Conservation (phyloP, 2,888 invertebrate genomes). For the Dilophus febrilis region DNA sequence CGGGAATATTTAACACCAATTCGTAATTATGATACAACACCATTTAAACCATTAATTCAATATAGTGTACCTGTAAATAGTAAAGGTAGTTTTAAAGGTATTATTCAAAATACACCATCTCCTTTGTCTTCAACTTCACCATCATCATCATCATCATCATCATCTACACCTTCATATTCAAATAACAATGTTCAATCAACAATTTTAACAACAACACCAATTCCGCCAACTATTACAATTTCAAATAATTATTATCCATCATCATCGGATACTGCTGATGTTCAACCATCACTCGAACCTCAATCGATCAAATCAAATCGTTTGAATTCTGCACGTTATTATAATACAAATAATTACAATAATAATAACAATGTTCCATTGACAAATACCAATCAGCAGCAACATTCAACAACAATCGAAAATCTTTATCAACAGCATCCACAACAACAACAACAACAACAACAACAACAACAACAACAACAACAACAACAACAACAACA, state of each 20-base stretch:
- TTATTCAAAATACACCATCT: slow-evolving; percentile 8
- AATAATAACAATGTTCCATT: slow-evolving; percentile 8
- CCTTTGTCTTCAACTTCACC: slow-evolving; percentile 30
- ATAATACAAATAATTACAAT: background rate
- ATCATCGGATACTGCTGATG: background rate
- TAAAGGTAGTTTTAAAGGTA: slow-evolving; percentile 22
- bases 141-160: slow-evolving; percentile 9
- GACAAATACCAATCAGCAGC: no score
- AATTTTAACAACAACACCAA: slow-evolving; percentile 15
- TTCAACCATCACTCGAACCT: background rate
- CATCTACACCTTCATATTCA: slow-evolving; percentile 9
- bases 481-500: slow-evolving; percentile 14
- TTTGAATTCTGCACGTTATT: background rate
- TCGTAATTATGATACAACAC: slow-evolving; percentile 36
- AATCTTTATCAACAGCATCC: no score
- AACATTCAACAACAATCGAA: no score
- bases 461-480: slow-evolving; percentile 35
- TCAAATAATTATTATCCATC: slow-evolving; percentile 6
- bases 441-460: slow-evolving; percentile 29
- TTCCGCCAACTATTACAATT: slow-evolving; percentile 11
- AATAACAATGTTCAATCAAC: slow-evolving; percentile 6
- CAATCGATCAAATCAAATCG: background rate
- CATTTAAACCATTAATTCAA: slow-evolving; percentile 45
- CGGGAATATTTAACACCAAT: slow-evolving; percentile 14
- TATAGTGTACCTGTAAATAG: slow-evolving; percentile 27